phyloP scores from a whole-genome alignment of 2,888 invertebrate species.

The Epirrita christyi region DNA sequence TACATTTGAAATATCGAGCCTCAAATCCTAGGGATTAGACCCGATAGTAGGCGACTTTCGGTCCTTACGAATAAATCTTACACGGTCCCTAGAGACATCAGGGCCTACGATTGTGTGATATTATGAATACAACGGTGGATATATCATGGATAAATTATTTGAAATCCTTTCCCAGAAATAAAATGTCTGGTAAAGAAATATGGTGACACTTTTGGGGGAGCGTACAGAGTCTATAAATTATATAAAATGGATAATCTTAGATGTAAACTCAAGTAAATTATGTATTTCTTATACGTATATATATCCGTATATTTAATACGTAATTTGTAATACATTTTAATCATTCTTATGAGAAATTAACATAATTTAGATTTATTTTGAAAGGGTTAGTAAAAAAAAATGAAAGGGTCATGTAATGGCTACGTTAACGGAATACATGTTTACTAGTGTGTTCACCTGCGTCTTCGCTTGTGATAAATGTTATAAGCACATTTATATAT shows the following conservation, averaged over 20 bases:
- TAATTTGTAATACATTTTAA: too few relatives aligned
- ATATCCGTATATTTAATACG: too few relatives aligned
- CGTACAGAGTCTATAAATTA: constrained; percentile 30
- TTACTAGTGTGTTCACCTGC: too few relatives aligned
- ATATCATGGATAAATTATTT: constrained; percentile 38
- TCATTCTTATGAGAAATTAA: too few relatives aligned
- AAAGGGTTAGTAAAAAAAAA: too few relatives aligned
- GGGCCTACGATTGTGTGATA: constrained; percentile 28
- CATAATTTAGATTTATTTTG: too few relatives aligned
- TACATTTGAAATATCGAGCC: constrained; percentile 23
- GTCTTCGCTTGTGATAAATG: too few relatives aligned
- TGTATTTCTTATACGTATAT: too few relatives aligned
- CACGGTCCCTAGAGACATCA: constrained; percentile 23
- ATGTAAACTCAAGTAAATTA: too few relatives aligned
- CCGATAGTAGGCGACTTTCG: constrained; percentile 41
- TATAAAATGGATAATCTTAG: constrained; percentile 5
- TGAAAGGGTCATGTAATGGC: too few relatives aligned
- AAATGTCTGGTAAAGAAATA: constrained; percentile 31
- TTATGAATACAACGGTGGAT: constrained; percentile 34
- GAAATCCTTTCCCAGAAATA: constrained; percentile 34
- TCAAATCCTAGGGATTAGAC: constrained; percentile 15
- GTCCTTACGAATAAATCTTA: constrained; percentile 47
- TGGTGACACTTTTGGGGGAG: constrained; percentile 29
- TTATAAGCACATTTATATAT: too few relatives aligned
- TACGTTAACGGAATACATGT: too few relatives aligned